Conservation (phyloP, 2,797 vertebrate species). For the Sphenodon punctatus region DNA sequence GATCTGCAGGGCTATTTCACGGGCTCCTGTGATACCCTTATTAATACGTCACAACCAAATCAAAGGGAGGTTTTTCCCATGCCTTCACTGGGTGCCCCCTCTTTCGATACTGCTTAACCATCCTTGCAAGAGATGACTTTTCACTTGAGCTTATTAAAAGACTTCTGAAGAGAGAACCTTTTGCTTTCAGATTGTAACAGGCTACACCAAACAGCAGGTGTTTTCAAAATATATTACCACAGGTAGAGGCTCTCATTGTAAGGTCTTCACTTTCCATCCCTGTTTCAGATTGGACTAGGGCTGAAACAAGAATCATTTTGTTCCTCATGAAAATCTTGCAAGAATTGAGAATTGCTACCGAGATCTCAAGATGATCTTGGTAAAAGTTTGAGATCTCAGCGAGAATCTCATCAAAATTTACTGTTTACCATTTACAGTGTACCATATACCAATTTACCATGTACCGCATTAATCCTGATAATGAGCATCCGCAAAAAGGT, state of each 20-base stretch:
- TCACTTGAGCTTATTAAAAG: conserved; percentile 7
- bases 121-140: conserved; percentile 21
- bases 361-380: too few species aligned
- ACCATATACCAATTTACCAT: too few species aligned
- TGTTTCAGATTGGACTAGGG: conserved; percentile 20
- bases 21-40: not conserved
- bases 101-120: conserved; percentile 28
- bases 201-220: conserved; percentile 7
- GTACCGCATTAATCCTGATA: too few species aligned
- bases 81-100: not conserved
- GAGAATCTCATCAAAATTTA: too few species aligned
- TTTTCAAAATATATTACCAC: conserved; percentile 14
- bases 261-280: conserved; percentile 31
- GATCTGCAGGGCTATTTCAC: not conserved
- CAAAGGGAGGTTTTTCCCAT: not conserved
- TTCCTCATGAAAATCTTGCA: too few species aligned
- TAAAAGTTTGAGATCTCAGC: too few species aligned
- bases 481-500: too few species aligned
- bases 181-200: not conserved
- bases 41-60: not conserved
- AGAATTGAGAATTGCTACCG: too few species aligned
- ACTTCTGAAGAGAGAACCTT: conserved; percentile 22
- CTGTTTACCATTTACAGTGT: too few species aligned
- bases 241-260: conserved; percentile 49
- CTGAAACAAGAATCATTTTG: too few species aligned